phyloP scores from a whole-genome alignment of 1,140 invertebrate genomes.

The Drosophila ambigua region DNA sequence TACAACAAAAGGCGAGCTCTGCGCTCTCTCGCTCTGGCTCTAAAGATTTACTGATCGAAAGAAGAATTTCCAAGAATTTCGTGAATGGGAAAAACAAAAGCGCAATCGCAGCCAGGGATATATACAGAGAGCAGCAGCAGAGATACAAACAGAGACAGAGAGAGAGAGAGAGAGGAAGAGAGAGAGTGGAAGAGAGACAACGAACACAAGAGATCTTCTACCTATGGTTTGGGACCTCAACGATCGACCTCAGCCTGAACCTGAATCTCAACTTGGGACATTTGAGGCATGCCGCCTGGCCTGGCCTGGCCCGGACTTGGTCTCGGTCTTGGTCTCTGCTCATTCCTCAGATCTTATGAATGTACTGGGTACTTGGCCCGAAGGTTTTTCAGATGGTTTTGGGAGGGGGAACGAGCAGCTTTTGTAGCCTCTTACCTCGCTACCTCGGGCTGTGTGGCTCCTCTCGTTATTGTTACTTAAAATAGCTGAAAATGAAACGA shows the following conservation, averaged over 20 bases:
- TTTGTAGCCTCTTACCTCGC: slow-evolving; percentile 26
- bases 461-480: slow-evolving; percentile 75
- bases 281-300: slow-evolving; percentile 34
- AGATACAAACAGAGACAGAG: slow-evolving; percentile 2
- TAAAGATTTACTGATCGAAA: slow-evolving; percentile 77
- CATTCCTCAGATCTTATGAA: slow-evolving; percentile 50
- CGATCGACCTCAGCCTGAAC: slow-evolving; percentile 50
- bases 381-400: slow-evolving; percentile 42
- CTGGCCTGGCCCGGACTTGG: too few species aligned
- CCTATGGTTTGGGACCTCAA: slow-evolving; percentile 38
- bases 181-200: slow-evolving; percentile 14
- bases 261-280: slow-evolving; percentile 62
- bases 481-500: slow-evolving; percentile 70
- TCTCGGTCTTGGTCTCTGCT: too few species aligned
- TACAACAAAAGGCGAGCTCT: slow-evolving; percentile 28
- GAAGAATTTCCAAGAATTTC: slow-evolving; percentile 78
- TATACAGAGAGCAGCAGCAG: slow-evolving; percentile 2
- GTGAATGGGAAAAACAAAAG: slow-evolving; percentile 80
- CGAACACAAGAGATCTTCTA: slow-evolving; percentile 40
- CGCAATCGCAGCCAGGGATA: slow-evolving; percentile 46
- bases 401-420: slow-evolving; percentile 19
- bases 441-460: slow-evolving; percentile 16
- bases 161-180: not conserved
- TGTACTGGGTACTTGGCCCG: slow-evolving; percentile 74
- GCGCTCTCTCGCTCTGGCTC: not conserved